Conservation (phyloP, 2,113 vertebrate genomes). For the Beaufortia kweichowensis region DNA sequence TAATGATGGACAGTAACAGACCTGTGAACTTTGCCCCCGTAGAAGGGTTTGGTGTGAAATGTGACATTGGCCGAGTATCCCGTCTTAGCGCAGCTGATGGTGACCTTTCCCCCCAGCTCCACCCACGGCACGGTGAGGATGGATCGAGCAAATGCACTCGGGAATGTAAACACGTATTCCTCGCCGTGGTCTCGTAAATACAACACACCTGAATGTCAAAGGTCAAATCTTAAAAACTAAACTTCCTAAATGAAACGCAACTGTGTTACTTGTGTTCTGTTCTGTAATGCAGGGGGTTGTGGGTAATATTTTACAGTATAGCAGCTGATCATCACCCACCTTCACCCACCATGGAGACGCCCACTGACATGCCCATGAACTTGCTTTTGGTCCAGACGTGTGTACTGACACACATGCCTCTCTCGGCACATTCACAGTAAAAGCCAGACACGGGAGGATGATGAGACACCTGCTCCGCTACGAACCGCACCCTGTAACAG, state of each 20-base stretch:
- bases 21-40: slow-evolving; percentile 96
- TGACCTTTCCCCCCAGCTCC: slow-evolving; percentile 94
- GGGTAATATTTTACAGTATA: background rate
- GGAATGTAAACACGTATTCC: slow-evolving; percentile 93
- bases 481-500: slow-evolving; percentile 85
- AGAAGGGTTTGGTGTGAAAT: slow-evolving; percentile 96
- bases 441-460: slow-evolving; percentile 93
- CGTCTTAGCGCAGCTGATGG: slow-evolving; percentile 86
- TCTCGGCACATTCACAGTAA: slow-evolving; percentile 94
- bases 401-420: slow-evolving; percentile 85
- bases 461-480: slow-evolving; percentile 95
- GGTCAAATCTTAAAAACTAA: background rate
- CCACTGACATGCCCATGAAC: slow-evolving; percentile 98
- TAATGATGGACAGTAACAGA: slow-evolving; percentile 17
- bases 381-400: slow-evolving; percentile 99
- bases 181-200: slow-evolving; percentile 86
- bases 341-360: slow-evolving; percentile 97
- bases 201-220: slow-evolving; percentile 74
- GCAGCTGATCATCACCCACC: slow-evolving; percentile 68
- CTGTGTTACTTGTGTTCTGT: background rate
- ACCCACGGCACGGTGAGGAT: slow-evolving; percentile 97
- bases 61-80: slow-evolving; percentile 89
- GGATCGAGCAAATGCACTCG: slow-evolving; percentile 92
- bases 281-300: too few species aligned
- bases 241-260: background rate